These are phyloP conservation scores for Pipa parva DNA, from an alignment of 2,113 vertebrate genomes.

Conservation along the genomic window DNA sequence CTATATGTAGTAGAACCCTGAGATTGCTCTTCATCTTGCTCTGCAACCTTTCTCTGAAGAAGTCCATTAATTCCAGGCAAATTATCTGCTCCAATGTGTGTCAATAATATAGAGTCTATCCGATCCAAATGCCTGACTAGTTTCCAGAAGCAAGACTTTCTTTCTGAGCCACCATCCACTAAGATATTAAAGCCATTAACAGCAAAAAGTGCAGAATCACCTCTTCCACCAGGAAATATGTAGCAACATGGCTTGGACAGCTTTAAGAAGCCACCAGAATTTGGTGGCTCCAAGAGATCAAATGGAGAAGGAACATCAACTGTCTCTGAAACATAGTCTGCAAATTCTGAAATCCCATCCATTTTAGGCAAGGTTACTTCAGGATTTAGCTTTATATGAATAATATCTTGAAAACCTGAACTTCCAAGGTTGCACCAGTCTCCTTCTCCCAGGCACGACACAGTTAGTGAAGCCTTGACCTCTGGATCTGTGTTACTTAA, in stretches of 20 bases:
- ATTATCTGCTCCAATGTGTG: constrained; percentile 96
- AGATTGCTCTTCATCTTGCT: constrained; percentile 87
- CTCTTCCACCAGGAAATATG: constrained; percentile 93
- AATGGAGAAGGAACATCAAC: constrained; percentile 91
- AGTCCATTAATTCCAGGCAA: constrained; percentile 92
- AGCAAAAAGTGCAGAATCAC: constrained; percentile 94
- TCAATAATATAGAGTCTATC: constrained; percentile 92
- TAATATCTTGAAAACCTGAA: constrained; percentile 69
- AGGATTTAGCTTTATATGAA: constrained; percentile 81
- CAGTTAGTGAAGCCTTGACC: constrained; percentile 75
- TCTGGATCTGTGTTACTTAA: constrained; percentile 69
- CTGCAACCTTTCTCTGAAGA: constrained; percentile 92
- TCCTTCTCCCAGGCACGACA: constrained; percentile 84
- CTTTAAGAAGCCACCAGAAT: constrained; percentile 96
- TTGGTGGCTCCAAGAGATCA: constrained; percentile 91
- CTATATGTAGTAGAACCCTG: constrained; percentile 86
- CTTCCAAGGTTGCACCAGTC: constrained; percentile 84
- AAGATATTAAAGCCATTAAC: constrained; percentile 97
- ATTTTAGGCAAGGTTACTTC: constrained; percentile 79
- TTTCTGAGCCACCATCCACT: constrained; percentile 92
- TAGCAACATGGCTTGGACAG: constrained; percentile 97
- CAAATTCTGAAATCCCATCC: constrained; percentile 91
- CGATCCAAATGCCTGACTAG: constrained; percentile 92
- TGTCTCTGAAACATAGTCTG: constrained; percentile 91
- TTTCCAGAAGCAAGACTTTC: constrained; percentile 97